phyloP scores from a whole-genome alignment of 2,888 invertebrate species.

The Drosophila ezoana region DNA sequence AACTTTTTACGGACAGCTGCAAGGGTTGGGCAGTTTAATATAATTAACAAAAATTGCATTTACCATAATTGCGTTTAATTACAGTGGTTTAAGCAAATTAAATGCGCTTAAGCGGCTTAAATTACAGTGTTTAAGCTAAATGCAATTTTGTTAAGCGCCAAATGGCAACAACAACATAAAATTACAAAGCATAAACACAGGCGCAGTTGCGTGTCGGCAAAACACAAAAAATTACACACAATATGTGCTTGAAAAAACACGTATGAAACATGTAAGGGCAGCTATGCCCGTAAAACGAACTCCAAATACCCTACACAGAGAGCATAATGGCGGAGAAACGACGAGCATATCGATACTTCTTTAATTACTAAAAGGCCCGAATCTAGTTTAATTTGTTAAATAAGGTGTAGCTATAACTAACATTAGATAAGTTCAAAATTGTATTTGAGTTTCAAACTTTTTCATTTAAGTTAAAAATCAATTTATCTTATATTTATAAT shows the following conservation, averaged over 20 bases:
- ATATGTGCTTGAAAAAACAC: conserved; percentile 27
- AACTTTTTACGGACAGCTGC: conserved; percentile 1
- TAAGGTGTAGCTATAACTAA: too few species aligned
- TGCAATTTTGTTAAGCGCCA: conserved; percentile 68
- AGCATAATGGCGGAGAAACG: too few species aligned
- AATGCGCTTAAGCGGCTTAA: conserved; percentile 70
- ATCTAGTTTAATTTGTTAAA: too few species aligned
- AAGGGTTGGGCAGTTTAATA: conserved; percentile 29
- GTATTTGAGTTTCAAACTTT: too few species aligned
- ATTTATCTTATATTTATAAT: too few species aligned
- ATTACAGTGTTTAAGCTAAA: conserved; percentile 76
- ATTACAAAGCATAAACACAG: conserved; percentile 43
- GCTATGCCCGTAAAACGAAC: background rate
- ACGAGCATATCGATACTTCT: too few species aligned
- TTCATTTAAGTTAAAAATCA: too few species aligned
- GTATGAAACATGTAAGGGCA: background rate
- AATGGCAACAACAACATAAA: conserved; percentile 30
- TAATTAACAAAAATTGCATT: conserved; percentile 57
- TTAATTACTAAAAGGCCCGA: too few species aligned
- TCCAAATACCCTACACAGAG: conserved; percentile 14
- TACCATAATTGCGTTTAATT: conserved; percentile 68
- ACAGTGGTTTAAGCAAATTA: conserved; percentile 68
- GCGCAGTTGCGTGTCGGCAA: conserved; percentile 63
- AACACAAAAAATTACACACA: conserved; percentile 38
- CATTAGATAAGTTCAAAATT: too few species aligned